These are phyloP conservation scores for Apolygus lucorum DNA, from an alignment of 1,140 invertebrate genomes.

Conservation along the genomic window DNA sequence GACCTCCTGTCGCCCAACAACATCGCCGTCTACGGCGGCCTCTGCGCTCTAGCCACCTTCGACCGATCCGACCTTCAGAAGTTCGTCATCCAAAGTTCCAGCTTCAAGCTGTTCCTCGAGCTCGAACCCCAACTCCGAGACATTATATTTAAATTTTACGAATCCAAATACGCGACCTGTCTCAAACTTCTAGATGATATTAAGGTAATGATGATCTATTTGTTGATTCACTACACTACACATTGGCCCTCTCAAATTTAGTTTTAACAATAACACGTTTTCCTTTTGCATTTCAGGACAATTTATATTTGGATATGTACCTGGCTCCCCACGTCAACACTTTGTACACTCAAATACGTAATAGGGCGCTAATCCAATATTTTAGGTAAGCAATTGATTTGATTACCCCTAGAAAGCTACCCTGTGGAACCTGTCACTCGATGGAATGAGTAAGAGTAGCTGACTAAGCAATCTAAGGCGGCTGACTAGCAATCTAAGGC, in stretches of 20 bases:
- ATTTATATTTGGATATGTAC: conserved; percentile 94
- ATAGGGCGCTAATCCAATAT: conserved; percentile 91
- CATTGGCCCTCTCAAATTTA: background rate
- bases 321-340: conserved; percentile 89
- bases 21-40: conserved; percentile 91
- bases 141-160: conserved; percentile 97
- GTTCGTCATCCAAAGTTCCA: conserved; percentile 82
- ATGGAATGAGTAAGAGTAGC: no score
- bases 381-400: conserved; percentile 64
- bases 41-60: conserved; percentile 95
- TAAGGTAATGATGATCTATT: conserved; percentile 49
- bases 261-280: background rate
- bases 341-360: conserved; percentile 91
- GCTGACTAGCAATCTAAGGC: no score
- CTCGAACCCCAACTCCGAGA: conserved; percentile 94
- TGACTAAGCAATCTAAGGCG: no score
- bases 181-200: conserved; percentile 90
- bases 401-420: no score
- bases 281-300: conserved; percentile 53
- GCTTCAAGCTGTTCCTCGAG: conserved; percentile 94
- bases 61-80: conserved; percentile 90
- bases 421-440: no score
- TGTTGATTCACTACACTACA: conserved; percentile 12
- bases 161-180: conserved; percentile 95
- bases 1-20: conserved; percentile 83